A percentile compares a stretch with the other conserved stretches of the same genome.
Conservation (phyloP, 2,113 vertebrate species). For the Reinhardtius hippoglossoides region DNA sequence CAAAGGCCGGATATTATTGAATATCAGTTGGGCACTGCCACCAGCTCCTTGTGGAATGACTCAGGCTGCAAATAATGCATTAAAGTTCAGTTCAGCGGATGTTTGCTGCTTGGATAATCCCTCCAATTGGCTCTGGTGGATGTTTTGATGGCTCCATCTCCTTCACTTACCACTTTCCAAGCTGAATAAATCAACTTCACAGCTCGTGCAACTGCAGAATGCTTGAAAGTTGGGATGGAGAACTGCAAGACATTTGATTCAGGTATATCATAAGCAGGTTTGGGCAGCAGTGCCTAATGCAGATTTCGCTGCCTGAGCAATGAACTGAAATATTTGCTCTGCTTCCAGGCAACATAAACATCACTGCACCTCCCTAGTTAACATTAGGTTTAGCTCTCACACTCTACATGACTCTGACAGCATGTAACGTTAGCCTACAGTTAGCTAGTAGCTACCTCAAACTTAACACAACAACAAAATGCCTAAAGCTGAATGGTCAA, state of each 20-base stretch:
- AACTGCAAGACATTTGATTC: not conserved
- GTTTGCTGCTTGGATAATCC: conserved; percentile 20
- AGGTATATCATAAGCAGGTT: no score
- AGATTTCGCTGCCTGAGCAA: no score
- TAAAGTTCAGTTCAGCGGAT: conserved; percentile 39
- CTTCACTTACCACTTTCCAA: conserved; percentile 10
- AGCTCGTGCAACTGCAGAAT: not conserved
- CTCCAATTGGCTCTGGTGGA: not conserved
- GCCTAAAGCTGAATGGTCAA: no score
- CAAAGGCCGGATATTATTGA: conserved; percentile 49
- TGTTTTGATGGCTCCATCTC: conserved; percentile 13
- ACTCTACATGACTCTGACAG: no score
- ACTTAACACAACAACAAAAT: no score
- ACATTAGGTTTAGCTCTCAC: no score
- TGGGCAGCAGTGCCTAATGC: no score
- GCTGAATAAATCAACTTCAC: not conserved
- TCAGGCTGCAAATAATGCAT: conserved; percentile 42
- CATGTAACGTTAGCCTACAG: no score
- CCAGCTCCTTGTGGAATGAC: conserved; percentile 25
- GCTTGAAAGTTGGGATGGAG: not conserved
- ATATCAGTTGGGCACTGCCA: conserved; percentile 27
- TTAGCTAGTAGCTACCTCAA: no score
- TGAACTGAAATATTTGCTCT: no score
- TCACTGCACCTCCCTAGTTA: no score
- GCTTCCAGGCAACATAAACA: no score